These are phyloP conservation scores for Danionella cerebrum DNA, from an alignment of 2,113 vertebrate species.

Conservation along the genomic window DNA sequence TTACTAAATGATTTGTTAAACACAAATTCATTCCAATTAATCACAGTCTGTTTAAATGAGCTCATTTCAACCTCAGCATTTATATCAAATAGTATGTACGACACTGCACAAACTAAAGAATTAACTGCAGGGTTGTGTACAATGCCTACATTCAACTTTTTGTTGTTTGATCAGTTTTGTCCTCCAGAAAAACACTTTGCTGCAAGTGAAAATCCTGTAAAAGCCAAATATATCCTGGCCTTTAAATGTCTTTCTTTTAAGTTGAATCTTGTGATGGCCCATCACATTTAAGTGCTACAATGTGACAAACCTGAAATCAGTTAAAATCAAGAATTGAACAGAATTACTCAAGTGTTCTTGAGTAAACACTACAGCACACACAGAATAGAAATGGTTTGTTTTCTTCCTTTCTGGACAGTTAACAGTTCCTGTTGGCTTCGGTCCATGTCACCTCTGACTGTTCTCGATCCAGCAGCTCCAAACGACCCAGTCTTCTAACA, in stretches of 20 bases:
- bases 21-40: no score
- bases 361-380: background rate
- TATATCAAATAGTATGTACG: no score
- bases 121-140: no score
- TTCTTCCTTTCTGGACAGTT: constrained; percentile 45
- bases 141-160: no score
- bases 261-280: background rate
- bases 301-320: background rate
- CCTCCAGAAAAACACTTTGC: no score
- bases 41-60: no score
- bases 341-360: background rate
- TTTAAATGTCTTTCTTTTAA: background rate
- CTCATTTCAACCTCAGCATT: no score
- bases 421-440: constrained; percentile 55
- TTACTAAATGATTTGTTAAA: no score
- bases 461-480: constrained; percentile 48
- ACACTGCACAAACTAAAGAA: no score
- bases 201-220: no score
- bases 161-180: no score
- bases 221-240: no score
- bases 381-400: constrained; percentile 48
- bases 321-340: background rate
- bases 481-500: constrained; percentile 37
- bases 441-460: constrained; percentile 49
- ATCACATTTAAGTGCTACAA: background rate